Evolutionary conservation across 2,113 vertebrate genomes (phyloP).

Genomic region (Boulengeromyrus knoepffleri): DNA sequence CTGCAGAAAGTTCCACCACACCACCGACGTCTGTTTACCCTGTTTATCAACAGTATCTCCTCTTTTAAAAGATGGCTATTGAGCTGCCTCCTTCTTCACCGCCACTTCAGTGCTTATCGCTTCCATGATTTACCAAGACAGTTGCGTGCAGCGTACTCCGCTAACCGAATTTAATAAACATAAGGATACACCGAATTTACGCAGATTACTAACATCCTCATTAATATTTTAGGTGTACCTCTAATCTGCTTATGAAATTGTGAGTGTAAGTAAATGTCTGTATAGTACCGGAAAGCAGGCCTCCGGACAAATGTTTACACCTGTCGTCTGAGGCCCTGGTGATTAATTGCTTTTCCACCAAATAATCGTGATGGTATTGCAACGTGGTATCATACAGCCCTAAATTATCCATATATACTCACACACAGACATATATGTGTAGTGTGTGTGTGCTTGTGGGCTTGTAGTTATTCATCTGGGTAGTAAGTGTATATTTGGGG

Average conservation of each 20-base stretch:
- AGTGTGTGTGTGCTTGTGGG: no score
- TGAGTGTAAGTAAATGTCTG: neutral
- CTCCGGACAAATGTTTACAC: neutral
- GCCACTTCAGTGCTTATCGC: neutral
- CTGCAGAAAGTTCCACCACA: neutral
- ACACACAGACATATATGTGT: no score
- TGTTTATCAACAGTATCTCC: neutral
- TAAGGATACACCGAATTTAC: neutral
- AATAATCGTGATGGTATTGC: no score
- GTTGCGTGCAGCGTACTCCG: neutral
- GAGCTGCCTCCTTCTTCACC: neutral
- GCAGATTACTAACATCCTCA: neutral
- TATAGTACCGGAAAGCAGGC: neutral
- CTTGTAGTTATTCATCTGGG: no score
- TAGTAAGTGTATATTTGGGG: no score
- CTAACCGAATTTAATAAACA: neutral
- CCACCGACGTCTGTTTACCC: neutral
- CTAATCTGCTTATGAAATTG: neutral
- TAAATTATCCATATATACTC: no score
- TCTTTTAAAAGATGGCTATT: neutral
- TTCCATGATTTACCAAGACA: neutral
- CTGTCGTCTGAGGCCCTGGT: neutral
- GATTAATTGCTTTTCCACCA: neutral
- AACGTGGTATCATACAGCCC: no score
- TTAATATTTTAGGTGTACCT: neutral